A percentile compares a stretch with the other conserved stretches of the same genome.
Evolutionary conservation across 2,888 invertebrate genomes (phyloP).

Genomic region (Syrista parreyssii): DNA sequence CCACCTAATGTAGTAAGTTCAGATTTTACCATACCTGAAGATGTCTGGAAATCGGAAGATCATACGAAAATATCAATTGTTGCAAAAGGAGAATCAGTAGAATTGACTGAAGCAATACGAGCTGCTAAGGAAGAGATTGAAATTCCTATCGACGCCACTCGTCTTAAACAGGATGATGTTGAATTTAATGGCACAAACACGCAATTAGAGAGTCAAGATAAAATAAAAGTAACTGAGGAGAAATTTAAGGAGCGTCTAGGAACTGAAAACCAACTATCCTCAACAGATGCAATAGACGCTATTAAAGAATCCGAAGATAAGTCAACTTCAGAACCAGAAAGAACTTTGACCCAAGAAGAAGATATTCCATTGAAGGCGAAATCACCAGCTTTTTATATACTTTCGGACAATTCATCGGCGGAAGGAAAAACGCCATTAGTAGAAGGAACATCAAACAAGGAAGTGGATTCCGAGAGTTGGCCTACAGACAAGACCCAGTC

Average conservation of each 20-base stretch:
- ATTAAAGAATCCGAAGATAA: background rate
- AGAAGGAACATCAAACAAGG: background rate
- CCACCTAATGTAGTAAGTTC: background rate
- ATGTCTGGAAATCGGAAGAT: background rate
- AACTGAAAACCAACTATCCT: no score
- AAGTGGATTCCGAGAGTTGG: background rate
- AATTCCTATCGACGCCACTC: background rate
- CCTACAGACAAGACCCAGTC: background rate
- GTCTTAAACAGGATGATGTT: background rate
- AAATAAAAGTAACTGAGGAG: no score
- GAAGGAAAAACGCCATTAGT: background rate
- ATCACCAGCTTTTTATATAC: constrained; percentile 17
- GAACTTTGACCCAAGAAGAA: background rate
- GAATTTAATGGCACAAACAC: background rate
- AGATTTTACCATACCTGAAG: background rate
- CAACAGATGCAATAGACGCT: no score
- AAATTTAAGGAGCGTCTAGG: no score
- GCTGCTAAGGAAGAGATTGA: background rate
- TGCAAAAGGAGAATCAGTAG: background rate
- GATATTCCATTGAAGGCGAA: constrained; percentile 1
- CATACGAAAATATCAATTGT: background rate
- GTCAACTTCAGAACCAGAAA: background rate
- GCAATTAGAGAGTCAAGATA: background rate
- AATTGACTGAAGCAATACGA: background rate
- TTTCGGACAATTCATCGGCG: constrained; percentile 7